Percentiles rank a stretch among this genome's conserved stretches.
These are phyloP conservation scores for Glaucomys volans DNA, from an alignment of 2,113 vertebrate genomes.

Conservation along the genomic window DNA sequence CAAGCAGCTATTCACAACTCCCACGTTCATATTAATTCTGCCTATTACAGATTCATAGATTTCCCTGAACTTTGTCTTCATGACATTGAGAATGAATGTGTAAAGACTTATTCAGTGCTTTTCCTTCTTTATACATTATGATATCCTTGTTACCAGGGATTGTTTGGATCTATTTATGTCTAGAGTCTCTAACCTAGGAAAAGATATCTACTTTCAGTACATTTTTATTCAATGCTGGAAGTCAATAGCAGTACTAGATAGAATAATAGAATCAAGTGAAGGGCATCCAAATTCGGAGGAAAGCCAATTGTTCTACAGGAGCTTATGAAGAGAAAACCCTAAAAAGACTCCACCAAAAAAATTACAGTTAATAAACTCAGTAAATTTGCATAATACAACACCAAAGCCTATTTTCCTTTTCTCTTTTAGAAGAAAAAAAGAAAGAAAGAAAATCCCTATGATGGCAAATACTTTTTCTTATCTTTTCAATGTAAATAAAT, in stretches of 20 bases:
- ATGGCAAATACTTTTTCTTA: background rate
- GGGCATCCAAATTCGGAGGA: background rate
- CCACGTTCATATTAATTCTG: background rate
- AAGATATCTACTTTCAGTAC: no score
- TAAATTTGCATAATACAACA: no score
- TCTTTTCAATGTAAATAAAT: background rate
- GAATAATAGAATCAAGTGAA: background rate
- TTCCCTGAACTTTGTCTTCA: background rate
- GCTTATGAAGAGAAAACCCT: background rate
- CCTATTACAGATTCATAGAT: background rate
- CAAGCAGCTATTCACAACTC: background rate
- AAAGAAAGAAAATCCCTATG: background rate
- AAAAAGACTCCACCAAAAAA: background rate
- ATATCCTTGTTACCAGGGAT: background rate
- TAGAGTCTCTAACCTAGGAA: background rate
- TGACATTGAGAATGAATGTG: background rate
- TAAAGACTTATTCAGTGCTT: background rate
- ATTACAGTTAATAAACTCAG: background rate
- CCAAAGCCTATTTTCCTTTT: rapidly evolving
- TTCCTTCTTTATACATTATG: background rate
- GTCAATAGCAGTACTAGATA: background rate
- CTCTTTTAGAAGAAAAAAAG: background rate
- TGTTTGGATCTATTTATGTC: background rate
- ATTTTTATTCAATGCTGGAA: background rate
- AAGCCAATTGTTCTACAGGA: no score